These are phyloP conservation scores for Leptoteleia sp. DNA, from an alignment of 1,140 invertebrate genomes.

Conservation along the genomic window DNA sequence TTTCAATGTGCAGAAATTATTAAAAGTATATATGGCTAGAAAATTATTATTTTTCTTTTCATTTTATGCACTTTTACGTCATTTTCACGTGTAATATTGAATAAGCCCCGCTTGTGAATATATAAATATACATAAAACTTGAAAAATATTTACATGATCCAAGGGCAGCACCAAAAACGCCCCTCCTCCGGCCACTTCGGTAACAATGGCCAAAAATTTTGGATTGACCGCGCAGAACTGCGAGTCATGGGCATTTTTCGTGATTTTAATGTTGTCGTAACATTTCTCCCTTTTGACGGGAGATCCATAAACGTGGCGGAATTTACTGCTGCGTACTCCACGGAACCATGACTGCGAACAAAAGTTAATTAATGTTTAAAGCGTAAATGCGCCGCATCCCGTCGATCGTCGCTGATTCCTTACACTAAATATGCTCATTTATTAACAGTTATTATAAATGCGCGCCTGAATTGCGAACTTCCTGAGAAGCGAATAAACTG, in stretches of 20 bases:
- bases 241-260: conserved; percentile 94
- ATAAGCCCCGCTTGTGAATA: too few species aligned
- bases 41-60: too few species aligned
- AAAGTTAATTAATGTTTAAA: conserved; percentile 60
- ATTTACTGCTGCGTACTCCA: conserved; percentile 93
- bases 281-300: conserved; percentile 93
- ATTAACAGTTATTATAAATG: conserved; percentile 5
- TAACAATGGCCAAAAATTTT: conserved; percentile 96
- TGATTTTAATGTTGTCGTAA: conserved; percentile 96
- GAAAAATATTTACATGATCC: conserved; percentile 86
- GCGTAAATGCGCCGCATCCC: conserved; percentile 16
- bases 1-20: too few species aligned
- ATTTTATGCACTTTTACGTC: too few species aligned
- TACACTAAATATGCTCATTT: conserved; percentile 7
- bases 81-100: too few species aligned
- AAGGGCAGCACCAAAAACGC: conserved; percentile 95
- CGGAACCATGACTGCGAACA: conserved; percentile 89
- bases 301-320: conserved; percentile 95
- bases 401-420: conserved; percentile 14
- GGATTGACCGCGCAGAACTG: conserved; percentile 96
- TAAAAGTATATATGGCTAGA: too few species aligned
- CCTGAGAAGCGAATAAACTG: too few species aligned
- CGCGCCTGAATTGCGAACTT: too few species aligned
- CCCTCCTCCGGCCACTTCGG: conserved; percentile 96
- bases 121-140: not conserved